Base-by-base conservation (phyloP, 2,797 vertebrate genomes). In the Bradypodion ventrale region DNA sequence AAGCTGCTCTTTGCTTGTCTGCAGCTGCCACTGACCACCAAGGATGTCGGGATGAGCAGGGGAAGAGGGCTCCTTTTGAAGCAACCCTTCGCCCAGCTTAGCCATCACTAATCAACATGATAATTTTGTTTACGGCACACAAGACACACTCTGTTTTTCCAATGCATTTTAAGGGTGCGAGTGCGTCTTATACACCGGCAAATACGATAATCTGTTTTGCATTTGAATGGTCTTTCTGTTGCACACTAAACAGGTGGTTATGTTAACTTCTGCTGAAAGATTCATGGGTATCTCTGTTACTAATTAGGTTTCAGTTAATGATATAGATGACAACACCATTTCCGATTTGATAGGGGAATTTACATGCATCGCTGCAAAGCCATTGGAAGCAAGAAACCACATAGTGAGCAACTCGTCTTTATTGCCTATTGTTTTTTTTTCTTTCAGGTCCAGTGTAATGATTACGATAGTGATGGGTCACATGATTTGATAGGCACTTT, bases 401-500 rank as follows among this genome's bases (percentile, higher is more conserved):
- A 75, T 66, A 85, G 93, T 90, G 92, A 95, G 92, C 90, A 5
- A 5, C 40, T 83, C 40, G 80, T 37, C 68, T n/a, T 35, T 37
- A 69, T 70, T 72, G 65, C 73, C n/a, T 88, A 79, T 86, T 56
- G 75, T 92, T 88, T 83, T n/a, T 75, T 85, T 73, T 65, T 83
- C 82, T 84, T 85, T 12, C 95, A 99, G 98, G 97, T 99, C 60
- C 95, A 97, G 88, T 98, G 98, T 90, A 96, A 91, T 3, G 98
- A 99, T 90, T 91, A 98, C 13, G 98, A 98, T 96, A 97, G 92
- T 0, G 97, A 98, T 25, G 97, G 98, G 32, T 96, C 98, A 15
- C 98, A 98, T 87, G 98, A 99, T 92, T 95, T 98, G 90, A 99
- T 98, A 72, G 98, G 98, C 62, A 89, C 93, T 75, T 98, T 98